phyloP scores from a whole-genome alignment of 2,888 invertebrate genomes.

The Paralinhomoeus sp. region DNA sequence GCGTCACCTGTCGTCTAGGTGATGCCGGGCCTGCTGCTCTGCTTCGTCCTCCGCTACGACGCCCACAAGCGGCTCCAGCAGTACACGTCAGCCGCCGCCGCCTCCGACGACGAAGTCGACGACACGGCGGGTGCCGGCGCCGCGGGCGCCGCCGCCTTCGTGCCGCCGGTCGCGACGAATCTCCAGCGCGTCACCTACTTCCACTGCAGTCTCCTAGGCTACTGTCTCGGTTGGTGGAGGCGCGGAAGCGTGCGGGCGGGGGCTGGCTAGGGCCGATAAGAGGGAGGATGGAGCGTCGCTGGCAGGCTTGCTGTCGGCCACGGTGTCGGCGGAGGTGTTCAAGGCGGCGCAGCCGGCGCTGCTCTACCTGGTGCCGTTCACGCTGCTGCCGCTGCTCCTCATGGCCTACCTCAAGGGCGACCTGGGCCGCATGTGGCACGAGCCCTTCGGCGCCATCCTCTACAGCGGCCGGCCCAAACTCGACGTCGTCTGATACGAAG shows the following conservation, averaged over 20 bases:
- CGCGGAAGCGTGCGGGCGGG: too few relatives aligned
- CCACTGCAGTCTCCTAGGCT: conserved; percentile 90
- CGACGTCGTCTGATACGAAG: too few relatives aligned
- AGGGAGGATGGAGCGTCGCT: background rate
- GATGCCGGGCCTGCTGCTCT: conserved; percentile 79
- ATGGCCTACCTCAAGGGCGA: conserved; percentile 75
- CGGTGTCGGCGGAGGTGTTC: conserved; percentile 88
- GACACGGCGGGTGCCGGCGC: conserved; percentile 19
- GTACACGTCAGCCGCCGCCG: conserved; percentile 27
- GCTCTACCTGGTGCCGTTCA: conserved; percentile 87
- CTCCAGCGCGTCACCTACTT: conserved; percentile 50
- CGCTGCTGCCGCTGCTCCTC: conserved; percentile 72
- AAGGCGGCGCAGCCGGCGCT: conserved; percentile 93
- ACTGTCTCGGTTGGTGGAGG: conserved; percentile 51
- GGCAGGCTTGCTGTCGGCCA: conserved; percentile 58
- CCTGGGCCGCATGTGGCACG: conserved; percentile 91
- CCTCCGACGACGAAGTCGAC: conserved; percentile 16
- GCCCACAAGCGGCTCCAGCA: conserved; percentile 69
- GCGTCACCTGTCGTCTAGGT: conserved; percentile 33
- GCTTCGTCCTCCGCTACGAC: conserved; percentile 87
- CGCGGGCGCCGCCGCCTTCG: conserved; percentile 6
- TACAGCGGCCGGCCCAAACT: too few relatives aligned
- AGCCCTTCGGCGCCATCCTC: conserved; percentile 19
- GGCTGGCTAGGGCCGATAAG: background rate
- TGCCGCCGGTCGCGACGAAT: conserved; percentile 17